phyloP scores from a whole-genome alignment of 2,888 invertebrate species.

The Sminthurinus aureus region DNA sequence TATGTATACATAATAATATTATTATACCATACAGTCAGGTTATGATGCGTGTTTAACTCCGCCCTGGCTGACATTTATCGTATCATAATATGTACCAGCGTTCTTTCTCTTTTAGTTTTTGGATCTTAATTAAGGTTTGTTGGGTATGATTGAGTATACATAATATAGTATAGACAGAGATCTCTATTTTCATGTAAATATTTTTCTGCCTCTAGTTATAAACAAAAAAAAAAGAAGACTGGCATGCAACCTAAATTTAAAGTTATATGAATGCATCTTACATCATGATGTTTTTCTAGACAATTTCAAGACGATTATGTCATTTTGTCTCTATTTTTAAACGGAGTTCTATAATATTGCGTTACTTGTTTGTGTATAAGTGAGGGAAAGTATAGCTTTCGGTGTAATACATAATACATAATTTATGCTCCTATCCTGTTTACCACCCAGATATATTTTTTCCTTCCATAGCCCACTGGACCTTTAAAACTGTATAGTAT shows the following conservation, averaged over 20 bases:
- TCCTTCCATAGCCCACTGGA: not conserved
- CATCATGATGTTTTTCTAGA: no score
- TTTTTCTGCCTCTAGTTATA: not conserved
- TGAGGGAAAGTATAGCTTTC: no score
- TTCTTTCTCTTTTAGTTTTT: slow-evolving; percentile 19
- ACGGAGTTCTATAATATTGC: no score
- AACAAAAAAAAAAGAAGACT: not conserved
- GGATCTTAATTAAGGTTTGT: slow-evolving; percentile 35
- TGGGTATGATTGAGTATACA: no score
- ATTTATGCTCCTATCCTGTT: no score
- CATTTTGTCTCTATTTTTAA: no score
- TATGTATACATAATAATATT: no score
- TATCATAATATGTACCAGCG: slow-evolving; percentile 14
- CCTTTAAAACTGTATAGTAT: not conserved
- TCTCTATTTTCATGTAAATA: slow-evolving; percentile 12
- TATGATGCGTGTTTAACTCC: slow-evolving; percentile 27
- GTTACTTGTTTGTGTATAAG: no score
- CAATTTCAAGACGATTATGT: no score
- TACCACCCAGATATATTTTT: not conserved
- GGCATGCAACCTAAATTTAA: no score
- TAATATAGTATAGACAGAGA: not conserved
- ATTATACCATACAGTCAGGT: not conserved
- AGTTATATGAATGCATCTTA: not conserved
- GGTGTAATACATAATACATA: no score
- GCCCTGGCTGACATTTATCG: slow-evolving; percentile 27